Conservation (phyloP, 1,140 invertebrate species). For the Temnothorax curvispinosus region DNA sequence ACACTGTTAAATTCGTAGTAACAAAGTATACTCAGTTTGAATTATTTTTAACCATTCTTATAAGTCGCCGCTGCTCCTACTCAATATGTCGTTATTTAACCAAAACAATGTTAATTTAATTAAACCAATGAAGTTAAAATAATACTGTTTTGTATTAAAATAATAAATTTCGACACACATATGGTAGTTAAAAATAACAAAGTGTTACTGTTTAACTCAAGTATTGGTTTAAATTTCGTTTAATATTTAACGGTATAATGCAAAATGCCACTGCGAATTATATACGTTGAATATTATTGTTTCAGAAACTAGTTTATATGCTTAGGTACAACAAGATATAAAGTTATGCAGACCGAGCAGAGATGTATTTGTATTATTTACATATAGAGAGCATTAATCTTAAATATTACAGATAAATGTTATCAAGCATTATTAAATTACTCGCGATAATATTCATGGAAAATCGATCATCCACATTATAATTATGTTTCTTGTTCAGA, state of each 20-base stretch:
- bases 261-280: slow-evolving; percentile 66
- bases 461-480: not conserved
- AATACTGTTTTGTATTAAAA: too few relatives aligned
- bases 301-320: slow-evolving; percentile 26
- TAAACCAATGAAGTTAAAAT: too few relatives aligned
- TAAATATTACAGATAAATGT: not conserved
- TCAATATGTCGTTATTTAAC: too few relatives aligned
- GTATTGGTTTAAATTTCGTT: too few relatives aligned
- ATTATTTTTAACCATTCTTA: too few relatives aligned
- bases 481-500: not conserved
- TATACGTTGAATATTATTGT: slow-evolving; percentile 59
- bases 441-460: not conserved
- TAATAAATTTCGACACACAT: too few relatives aligned
- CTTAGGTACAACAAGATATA: not conserved
- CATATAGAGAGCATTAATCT: slow-evolving; percentile 22
- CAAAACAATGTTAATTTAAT: too few relatives aligned
- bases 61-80: too few relatives aligned
- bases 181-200: too few relatives aligned
- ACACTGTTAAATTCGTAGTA: not conserved
- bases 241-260: slow-evolving; percentile 30
- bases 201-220: too few relatives aligned
- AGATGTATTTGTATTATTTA: not conserved
- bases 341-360: not conserved
- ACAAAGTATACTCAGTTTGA: too few relatives aligned
- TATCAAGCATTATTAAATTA: not conserved